Conservation (phyloP, 2,797 vertebrate species). For the Acipenser transmontanus region DNA sequence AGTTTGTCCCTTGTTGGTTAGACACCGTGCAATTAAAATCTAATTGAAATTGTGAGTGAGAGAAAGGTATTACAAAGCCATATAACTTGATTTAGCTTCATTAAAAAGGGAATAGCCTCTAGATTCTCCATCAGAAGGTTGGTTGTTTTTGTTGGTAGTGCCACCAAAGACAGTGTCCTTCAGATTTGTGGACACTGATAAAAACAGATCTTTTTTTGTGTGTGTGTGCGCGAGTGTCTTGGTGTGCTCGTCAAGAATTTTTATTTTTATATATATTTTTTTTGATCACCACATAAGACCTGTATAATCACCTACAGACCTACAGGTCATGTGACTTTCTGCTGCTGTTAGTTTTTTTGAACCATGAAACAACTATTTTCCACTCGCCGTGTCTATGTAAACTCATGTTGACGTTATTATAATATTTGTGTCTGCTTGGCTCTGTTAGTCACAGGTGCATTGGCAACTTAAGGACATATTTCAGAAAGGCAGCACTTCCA, state of each 20-base stretch:
- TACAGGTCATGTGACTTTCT: background rate
- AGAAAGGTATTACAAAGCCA: constrained; percentile 53
- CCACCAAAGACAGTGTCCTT: constrained; percentile 70
- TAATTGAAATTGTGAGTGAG: constrained; percentile 7
- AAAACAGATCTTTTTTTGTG: constrained; percentile 45
- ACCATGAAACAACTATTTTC: background rate
- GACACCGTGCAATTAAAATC: constrained; percentile 43
- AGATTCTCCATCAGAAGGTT: constrained; percentile 49
- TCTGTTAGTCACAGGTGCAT: background rate
- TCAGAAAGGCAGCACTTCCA: too few species aligned
- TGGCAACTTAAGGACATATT: too few species aligned
- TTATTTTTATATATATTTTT: background rate
- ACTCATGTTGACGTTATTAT: background rate
- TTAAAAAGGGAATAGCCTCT: constrained; percentile 50
- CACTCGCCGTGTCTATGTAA: background rate
- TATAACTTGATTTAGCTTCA: constrained; percentile 53
- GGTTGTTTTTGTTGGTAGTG: constrained; percentile 51
- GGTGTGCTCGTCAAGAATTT: background rate
- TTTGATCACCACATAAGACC: background rate
- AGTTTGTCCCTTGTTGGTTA: constrained; percentile 20
- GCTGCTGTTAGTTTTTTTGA: too few species aligned
- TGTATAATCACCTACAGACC: background rate
- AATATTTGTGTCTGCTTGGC: background rate
- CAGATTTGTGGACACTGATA: constrained; percentile 42
- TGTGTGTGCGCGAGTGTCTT: constrained; percentile 16